Evolutionary conservation across 2,888 invertebrate genomes (phyloP), one percentile per base, ranked within the genome.

Genomic region (Sympetrum striolatum): DNA sequence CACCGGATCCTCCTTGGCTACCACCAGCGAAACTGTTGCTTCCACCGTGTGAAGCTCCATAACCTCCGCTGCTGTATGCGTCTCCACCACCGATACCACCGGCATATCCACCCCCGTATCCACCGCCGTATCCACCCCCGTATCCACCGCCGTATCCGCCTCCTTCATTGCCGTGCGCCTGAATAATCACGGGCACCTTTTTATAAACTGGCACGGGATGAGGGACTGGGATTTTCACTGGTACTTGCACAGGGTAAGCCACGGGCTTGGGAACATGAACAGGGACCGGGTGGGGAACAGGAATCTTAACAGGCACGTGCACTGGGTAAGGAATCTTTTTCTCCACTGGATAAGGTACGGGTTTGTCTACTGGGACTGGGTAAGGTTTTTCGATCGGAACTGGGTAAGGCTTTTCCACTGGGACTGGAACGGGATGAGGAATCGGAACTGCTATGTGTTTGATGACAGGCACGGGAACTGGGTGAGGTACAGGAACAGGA

Each of bases 381-480:
- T 90, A 90, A 39, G 90, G 90, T 35, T 73, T 90, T 22, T 25
- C 64, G 39, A 90, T 64, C 31, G 35, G 90, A 10, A 90, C 90
- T 14, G 58, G 90, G 58, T 90, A 90, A 60, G 90, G 90, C 73
- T 90, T 90, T 25, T 90, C 90, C 37, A 90, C 90, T n/a, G 90
- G 90, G n/a, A 73, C 60, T 37, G 91, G 90, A 10, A 91, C 91
- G 3, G 91, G 91, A 81, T 91, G 90, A 14, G 91, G 91, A 12
- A 90, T 82, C 14, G 73, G 81, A 5, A 91, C 90, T 35, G 64
- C 35, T 60, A 90, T 37, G 12, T 64, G 58, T 18, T 73, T 35
- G 90, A 37, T 90, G 31, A 73, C 64, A 22, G 90, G 73, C 14
- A 90, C 90, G 22, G 90, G 64, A 1, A 58, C n/a, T 73, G 90